Evolutionary conservation across 1,140 invertebrate genomes (phyloP).

Genomic region (Eurosta solidaginis): DNA sequence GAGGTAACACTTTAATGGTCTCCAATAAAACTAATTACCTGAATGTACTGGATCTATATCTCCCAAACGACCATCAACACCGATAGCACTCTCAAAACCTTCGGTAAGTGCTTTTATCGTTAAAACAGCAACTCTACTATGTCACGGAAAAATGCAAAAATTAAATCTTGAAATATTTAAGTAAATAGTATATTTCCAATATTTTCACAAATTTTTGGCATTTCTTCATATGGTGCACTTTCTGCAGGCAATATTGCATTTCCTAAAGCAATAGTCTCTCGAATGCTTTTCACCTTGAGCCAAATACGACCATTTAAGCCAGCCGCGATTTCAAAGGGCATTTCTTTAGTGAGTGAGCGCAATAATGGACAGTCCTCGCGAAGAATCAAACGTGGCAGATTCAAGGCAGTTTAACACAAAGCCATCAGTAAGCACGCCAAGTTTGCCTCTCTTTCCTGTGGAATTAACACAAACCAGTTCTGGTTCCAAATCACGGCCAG

Average conservation of each 20-base stretch:
- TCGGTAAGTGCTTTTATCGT: too few species aligned
- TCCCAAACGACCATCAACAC: too few species aligned
- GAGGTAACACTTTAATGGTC: too few species aligned
- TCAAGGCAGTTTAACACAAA: constrained; percentile 76
- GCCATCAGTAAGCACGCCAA: constrained; percentile 79
- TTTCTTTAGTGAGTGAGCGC: constrained; percentile 73
- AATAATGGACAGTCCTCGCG: constrained; percentile 76
- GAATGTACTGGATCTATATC: too few species aligned
- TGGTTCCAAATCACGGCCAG: constrained; percentile 89
- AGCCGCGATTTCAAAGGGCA: constrained; percentile 85
- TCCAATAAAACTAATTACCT: too few species aligned
- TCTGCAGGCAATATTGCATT: constrained; percentile 78
- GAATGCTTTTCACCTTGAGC: constrained; percentile 76
- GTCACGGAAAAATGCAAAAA: too few species aligned
- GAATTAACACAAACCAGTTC: constrained; percentile 92
- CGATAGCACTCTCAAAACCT: too few species aligned
- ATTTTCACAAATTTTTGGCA: too few species aligned
- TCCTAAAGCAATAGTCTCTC: constrained; percentile 77
- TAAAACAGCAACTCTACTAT: too few species aligned
- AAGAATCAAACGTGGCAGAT: constrained; percentile 75
- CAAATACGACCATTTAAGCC: constrained; percentile 95
- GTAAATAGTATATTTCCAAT: too few species aligned
- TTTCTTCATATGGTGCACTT: too few species aligned
- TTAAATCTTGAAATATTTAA: too few species aligned
- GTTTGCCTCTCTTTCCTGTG: constrained; percentile 78